Evolutionary conservation across 2,113 vertebrate genomes (phyloP).

Genomic region (Mesitornis unicolor): DNA sequence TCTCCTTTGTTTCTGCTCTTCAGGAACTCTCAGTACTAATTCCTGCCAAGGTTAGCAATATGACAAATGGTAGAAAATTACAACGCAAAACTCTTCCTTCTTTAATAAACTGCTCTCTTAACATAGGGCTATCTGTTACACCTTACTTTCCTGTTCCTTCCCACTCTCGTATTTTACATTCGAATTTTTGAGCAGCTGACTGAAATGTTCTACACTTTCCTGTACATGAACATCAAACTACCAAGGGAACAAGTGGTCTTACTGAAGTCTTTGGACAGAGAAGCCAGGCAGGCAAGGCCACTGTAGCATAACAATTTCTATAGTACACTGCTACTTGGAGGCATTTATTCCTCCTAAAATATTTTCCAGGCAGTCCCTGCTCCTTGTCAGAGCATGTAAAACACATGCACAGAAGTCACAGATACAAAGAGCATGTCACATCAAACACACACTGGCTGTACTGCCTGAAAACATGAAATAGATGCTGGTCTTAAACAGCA

Average conservation of each 20-base stretch:
- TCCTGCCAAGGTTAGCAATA: background rate
- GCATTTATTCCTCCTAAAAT: background rate
- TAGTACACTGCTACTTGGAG: background rate
- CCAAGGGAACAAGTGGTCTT: background rate
- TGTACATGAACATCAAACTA: background rate
- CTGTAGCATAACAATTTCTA: background rate
- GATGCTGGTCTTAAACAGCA: background rate
- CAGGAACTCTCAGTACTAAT: background rate
- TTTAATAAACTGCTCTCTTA: background rate
- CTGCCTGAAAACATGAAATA: background rate
- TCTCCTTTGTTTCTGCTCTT: background rate
- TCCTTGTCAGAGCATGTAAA: background rate
- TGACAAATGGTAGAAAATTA: background rate
- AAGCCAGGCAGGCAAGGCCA: background rate
- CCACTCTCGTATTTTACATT: background rate
- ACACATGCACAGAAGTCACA: background rate
- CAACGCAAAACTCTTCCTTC: background rate
- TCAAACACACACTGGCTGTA: background rate
- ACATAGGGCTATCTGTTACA: background rate
- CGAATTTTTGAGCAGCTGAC: background rate
- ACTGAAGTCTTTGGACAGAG: background rate
- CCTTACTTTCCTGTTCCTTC: background rate
- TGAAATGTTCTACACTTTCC: background rate
- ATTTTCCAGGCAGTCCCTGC: background rate
- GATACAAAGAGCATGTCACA: background rate